Percentiles rank a stretch among this genome's conserved stretches.
Conservation (phyloP, 2,797 vertebrate genomes). For the Margarornis squamiger region DNA sequence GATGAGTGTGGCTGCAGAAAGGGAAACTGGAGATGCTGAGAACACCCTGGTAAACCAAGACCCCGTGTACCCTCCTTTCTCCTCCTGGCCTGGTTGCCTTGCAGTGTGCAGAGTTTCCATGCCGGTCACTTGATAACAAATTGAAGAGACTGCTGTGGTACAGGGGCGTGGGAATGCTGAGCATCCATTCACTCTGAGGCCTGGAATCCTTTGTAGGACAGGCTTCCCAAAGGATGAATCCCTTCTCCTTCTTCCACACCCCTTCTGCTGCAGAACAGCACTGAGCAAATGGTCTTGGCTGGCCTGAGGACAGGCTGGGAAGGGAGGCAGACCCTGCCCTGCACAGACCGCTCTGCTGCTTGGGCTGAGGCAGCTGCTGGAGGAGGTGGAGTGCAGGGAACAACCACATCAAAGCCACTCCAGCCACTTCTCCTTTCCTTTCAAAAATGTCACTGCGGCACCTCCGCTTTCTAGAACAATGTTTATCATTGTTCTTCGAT, state of each 20-base stretch:
- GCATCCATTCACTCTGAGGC: fast-evolving
- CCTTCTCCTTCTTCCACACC: not conserved
- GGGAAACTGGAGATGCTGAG: not conserved
- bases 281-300: fast-evolving
- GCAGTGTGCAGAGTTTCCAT: not conserved
- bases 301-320: not conserved
- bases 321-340: not conserved
- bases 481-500: constrained; percentile 69
- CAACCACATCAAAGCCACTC: not conserved
- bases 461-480: constrained; percentile 38
- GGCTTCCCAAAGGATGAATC: not conserved
- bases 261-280: not conserved
- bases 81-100: not conserved
- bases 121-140: not conserved
- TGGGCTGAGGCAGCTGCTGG: not conserved
- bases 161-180: not conserved
- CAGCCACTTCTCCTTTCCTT: constrained; percentile 15
- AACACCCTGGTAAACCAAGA: not conserved
- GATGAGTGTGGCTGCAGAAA: not conserved
- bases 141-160: not conserved
- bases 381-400: not conserved
- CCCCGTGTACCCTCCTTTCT: not conserved
- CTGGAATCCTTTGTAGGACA: not conserved
- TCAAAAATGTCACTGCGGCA: constrained; percentile 41
- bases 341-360: not conserved